Percentiles rank a stretch among this genome's conserved stretches.
phyloP scores from a whole-genome alignment of 2,113 vertebrate genomes.

The Phrynocephalus versicolor region DNA sequence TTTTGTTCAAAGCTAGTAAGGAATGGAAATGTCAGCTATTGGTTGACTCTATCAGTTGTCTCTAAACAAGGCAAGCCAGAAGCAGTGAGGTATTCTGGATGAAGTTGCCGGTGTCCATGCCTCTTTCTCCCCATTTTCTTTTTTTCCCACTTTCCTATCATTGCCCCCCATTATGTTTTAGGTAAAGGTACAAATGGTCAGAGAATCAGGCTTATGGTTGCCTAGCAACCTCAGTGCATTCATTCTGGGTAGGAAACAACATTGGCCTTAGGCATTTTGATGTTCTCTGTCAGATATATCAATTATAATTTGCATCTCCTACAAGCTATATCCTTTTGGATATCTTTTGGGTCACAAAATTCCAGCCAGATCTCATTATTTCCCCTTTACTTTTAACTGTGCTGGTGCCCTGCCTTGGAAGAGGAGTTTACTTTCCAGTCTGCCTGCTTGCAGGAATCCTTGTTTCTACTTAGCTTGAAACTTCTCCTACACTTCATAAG shows the following conservation, averaged over 20 bases:
- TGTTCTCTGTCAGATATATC: neutral
- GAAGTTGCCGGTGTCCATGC: neutral
- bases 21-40: neutral
- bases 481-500: neutral
- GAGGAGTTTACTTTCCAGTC: neutral
- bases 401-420: neutral
- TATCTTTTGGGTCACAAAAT: neutral
- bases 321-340: neutral
- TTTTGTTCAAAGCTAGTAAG: neutral
- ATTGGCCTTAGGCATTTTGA: neutral
- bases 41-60: neutral
- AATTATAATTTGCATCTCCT: neutral
- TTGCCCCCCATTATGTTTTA: neutral
- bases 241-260: neutral
- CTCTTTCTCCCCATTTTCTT: neutral
- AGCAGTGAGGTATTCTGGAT: neutral
- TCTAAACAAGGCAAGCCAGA: neutral
- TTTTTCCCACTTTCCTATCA: neutral
- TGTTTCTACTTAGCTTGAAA: neutral
- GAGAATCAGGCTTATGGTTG: conserved; percentile 8
- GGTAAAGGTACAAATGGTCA: neutral
- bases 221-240: conserved; percentile 6
- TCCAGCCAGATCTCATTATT: neutral
- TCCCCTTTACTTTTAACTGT: neutral
- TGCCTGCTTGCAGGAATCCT: neutral